Evolutionary conservation across 2,888 invertebrate species (phyloP).

Genomic region (Diabrotica balteata): DNA sequence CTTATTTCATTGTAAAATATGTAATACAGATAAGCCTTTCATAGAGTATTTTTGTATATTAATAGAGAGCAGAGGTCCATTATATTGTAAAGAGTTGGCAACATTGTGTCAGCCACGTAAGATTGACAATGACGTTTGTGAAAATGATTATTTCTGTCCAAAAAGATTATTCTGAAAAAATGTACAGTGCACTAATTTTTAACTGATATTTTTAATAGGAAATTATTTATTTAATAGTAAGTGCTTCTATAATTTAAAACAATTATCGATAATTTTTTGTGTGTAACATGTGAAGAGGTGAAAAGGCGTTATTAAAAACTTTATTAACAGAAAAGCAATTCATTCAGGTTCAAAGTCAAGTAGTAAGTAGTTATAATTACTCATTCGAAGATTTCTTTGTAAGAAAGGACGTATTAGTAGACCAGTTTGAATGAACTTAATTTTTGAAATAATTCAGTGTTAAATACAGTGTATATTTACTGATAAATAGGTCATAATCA

Average conservation of each 20-base stretch:
- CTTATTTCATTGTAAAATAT: no score
- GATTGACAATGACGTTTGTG: slow-evolving; percentile 57
- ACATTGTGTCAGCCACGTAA: slow-evolving; percentile 53
- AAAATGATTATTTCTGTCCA: slow-evolving; percentile 41
- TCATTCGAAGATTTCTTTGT: slow-evolving; percentile 6
- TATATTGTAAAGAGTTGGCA: slow-evolving; percentile 12
- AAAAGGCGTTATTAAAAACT: slow-evolving; percentile 14
- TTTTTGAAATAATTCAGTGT: background rate
- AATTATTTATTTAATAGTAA: slow-evolving; percentile 26
- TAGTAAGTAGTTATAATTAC: slow-evolving; percentile 28
- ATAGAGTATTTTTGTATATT: no score
- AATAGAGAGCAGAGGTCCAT: no score
- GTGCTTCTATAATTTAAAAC: slow-evolving; percentile 11
- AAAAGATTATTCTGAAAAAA: slow-evolving; percentile 30
- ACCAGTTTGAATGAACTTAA: background rate
- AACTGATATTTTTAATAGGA: slow-evolving; percentile 23
- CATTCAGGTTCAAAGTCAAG: slow-evolving; percentile 36
- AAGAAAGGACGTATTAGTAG: slow-evolving; percentile 19
- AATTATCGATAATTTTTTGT: background rate
- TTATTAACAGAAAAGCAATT: slow-evolving; percentile 27
- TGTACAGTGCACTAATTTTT: slow-evolving; percentile 25
- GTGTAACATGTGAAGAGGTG: slow-evolving; percentile 1
- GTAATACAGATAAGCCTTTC: no score
- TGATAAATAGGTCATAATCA: slow-evolving; percentile 16
- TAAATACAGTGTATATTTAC: background rate